phyloP scores from a whole-genome alignment of 1,140 invertebrate genomes.

The Dendrolimus kikuchii region DNA sequence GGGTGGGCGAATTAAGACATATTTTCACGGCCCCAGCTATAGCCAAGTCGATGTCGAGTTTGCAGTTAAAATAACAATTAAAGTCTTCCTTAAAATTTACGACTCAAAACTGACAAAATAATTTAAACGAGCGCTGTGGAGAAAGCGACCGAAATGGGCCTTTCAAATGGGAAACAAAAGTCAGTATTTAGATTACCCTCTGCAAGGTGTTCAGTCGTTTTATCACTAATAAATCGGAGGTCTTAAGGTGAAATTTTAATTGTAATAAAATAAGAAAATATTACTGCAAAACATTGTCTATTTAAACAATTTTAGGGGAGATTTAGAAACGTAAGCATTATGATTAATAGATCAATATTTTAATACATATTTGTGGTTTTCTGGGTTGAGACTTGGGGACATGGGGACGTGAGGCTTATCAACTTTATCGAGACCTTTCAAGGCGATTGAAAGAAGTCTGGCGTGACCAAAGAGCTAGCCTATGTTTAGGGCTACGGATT shows the following conservation, averaged over 20 bases:
- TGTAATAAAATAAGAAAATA: conserved; percentile 43
- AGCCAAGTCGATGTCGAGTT: conserved; percentile 54
- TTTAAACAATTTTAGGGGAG: conserved; percentile 35
- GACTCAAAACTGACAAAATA: conserved; percentile 67
- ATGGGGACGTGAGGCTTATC: too few relatives aligned
- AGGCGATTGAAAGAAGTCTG: too few relatives aligned
- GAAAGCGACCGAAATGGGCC: conserved; percentile 50
- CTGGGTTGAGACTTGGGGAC: too few relatives aligned
- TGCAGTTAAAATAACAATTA: conserved; percentile 72
- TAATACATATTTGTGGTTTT: too few relatives aligned
- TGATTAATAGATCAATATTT: too few relatives aligned
- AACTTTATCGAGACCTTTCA: too few relatives aligned
- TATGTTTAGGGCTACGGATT: too few relatives aligned
- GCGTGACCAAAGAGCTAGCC: too few relatives aligned
- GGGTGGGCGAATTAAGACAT: conserved; percentile 66
- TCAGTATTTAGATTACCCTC: conserved; percentile 43
- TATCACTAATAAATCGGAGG: conserved; percentile 33
- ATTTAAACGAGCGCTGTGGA: conserved; percentile 56
- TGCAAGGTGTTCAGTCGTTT: conserved; percentile 45
- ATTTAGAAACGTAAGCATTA: too few relatives aligned
- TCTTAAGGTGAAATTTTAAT: conserved; percentile 64
- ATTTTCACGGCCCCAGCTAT: conserved; percentile 52
- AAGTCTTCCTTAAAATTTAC: conserved; percentile 66
- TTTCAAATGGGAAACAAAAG: conserved; percentile 60
- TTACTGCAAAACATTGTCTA: conserved; percentile 51